Evolutionary conservation across 2,113 vertebrate species (phyloP).

Genomic region (Thomomys bottae): DNA sequence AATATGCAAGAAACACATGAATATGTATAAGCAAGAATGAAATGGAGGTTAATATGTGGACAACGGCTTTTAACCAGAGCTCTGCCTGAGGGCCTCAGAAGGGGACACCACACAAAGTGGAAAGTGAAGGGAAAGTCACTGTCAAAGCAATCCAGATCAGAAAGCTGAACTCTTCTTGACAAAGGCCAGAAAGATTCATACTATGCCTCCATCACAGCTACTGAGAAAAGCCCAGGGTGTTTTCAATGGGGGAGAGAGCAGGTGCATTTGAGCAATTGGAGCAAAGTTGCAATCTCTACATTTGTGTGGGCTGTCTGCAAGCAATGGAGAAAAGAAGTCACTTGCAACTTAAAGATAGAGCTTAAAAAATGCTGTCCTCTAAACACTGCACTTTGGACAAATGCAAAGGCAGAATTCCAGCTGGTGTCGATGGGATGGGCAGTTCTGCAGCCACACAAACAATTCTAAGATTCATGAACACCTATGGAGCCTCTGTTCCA

Average conservation of each 20-base stretch:
- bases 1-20: not conserved
- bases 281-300: not conserved
- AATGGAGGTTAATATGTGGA: not conserved
- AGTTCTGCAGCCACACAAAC: not conserved
- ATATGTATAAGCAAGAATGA: not conserved
- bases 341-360: not conserved
- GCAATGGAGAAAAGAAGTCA: not conserved
- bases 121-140: not conserved
- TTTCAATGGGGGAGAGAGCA: not conserved
- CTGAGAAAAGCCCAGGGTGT: constrained; percentile 18
- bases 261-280: not conserved
- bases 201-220: not conserved
- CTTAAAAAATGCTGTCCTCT: not conserved
- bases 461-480: not conserved
- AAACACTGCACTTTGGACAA: constrained; percentile 6
- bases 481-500: not conserved
- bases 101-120: not conserved
- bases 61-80: not conserved
- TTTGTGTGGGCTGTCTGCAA: not conserved
- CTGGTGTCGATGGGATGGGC: not conserved
- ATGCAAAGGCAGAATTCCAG: not conserved
- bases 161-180: constrained; percentile 27
- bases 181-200: constrained; percentile 5
- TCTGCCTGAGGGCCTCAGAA: not conserved
- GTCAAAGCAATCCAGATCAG: not conserved